These are phyloP conservation scores for Cynodonichthys magdalenae DNA, from an alignment of 2,797 vertebrate species.

Conservation along the genomic window DNA sequence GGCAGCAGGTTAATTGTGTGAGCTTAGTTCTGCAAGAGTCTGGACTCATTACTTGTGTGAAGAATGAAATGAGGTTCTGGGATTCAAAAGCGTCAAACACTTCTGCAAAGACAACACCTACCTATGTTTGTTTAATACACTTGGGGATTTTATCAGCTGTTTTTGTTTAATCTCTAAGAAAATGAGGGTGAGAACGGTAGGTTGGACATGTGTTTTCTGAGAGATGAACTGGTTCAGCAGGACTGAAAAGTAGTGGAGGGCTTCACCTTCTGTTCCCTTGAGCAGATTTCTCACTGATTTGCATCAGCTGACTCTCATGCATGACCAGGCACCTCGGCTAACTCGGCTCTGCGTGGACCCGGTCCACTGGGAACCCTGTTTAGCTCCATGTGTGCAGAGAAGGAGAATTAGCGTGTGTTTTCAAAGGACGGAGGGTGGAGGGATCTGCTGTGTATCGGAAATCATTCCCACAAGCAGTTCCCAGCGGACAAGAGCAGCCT, in stretches of 20 bases:
- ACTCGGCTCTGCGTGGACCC: constrained; percentile 45
- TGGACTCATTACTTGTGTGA: constrained; percentile 60
- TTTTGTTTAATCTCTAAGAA: background rate
- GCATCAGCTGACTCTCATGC: constrained; percentile 68
- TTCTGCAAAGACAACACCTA: background rate
- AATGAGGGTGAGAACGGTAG: constrained; percentile 3
- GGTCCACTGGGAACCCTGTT: constrained; percentile 67
- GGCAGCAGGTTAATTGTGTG: constrained; percentile 77
- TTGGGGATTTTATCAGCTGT: constrained; percentile 4
- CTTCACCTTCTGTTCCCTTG: constrained; percentile 28
- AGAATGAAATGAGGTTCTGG: constrained; percentile 53
- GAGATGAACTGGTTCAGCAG: constrained; percentile 13
- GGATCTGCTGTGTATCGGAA: constrained; percentile 72
- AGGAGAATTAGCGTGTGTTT: constrained; percentile 71
- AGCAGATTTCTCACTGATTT: constrained; percentile 61
- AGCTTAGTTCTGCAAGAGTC: constrained; percentile 56
- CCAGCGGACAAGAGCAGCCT: constrained; percentile 45
- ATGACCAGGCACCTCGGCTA: constrained; percentile 58
- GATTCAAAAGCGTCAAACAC: constrained; percentile 14
- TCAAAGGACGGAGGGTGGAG: constrained; percentile 64
- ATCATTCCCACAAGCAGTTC: constrained; percentile 69
- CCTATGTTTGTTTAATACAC: constrained; percentile 1
- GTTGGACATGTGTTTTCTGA: constrained; percentile 2
- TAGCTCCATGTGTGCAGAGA: constrained; percentile 62
- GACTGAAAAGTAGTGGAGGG: constrained; percentile 17